A percentile compares a stretch with the other conserved stretches of the same genome.
Evolutionary conservation across 2,888 invertebrate genomes (phyloP).

Genomic region (Dorcus hopei): DNA sequence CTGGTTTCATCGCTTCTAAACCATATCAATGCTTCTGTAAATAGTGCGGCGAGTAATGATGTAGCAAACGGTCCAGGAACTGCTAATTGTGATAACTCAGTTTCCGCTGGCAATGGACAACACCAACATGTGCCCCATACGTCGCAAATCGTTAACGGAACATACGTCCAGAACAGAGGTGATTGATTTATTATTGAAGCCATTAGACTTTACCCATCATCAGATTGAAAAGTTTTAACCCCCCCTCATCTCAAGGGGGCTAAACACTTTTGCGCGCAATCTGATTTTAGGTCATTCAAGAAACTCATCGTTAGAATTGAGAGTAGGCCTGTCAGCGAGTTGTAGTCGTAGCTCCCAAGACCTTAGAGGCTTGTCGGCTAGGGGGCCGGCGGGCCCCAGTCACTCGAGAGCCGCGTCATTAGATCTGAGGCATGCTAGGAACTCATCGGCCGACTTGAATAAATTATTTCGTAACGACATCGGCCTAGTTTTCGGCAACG

Average conservation of each 20-base stretch:
- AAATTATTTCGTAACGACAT: conserved; percentile 70
- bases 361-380: conserved; percentile 47
- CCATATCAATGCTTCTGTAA: neutral
- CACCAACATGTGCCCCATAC: conserved; percentile 1
- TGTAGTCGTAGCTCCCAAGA: conserved; percentile 52
- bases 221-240: no score
- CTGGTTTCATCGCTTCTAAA: neutral
- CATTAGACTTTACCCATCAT: no score
- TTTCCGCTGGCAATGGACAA: conserved; percentile 10
- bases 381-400: conserved; percentile 47
- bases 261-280: neutral
- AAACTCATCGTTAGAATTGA: conserved; percentile 79
- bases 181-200: no score
- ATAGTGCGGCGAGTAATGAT: conserved; percentile 7
- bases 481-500: conserved; percentile 65
- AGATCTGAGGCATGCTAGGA: conserved; percentile 70
- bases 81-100: conserved; percentile 13
- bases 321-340: conserved; percentile 52
- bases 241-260: no score
- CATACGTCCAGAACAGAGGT: neutral
- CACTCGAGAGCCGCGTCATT: conserved; percentile 84
- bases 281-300: conserved; percentile 60
- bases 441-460: conserved; percentile 72
- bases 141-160: conserved; percentile 12
- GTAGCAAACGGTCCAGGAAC: conserved; percentile 1